Percentiles rank a stretch among this genome's conserved stretches.
phyloP scores from a whole-genome alignment of 1,140 invertebrate species.

The Drosophila arizonae region DNA sequence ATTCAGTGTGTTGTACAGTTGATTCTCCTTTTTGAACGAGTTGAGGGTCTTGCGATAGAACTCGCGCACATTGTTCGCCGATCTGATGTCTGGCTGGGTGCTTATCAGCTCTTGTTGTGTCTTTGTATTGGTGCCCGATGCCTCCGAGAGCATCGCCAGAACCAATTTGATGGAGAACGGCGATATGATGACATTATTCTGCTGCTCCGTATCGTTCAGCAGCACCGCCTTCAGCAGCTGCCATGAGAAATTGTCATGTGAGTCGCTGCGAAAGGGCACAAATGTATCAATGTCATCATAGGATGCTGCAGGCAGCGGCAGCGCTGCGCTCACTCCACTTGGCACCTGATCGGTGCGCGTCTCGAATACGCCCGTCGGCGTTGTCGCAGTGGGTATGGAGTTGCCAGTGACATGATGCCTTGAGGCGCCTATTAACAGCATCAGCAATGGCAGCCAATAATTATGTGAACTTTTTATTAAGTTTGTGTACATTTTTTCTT shows the following conservation, averaged over 20 bases:
- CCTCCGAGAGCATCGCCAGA: conserved; percentile 89
- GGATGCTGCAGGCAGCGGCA: conserved; percentile 12
- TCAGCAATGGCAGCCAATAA: conserved; percentile 30
- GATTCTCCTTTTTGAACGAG: conserved; percentile 83
- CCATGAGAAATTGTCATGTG: conserved; percentile 86
- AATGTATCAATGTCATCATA: conserved; percentile 84
- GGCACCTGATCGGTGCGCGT: conserved; percentile 60
- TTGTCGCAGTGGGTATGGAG: conserved; percentile 60
- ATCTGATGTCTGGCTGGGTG: conserved; percentile 83
- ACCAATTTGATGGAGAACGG: conserved; percentile 91
- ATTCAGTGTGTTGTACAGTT: conserved; percentile 68
- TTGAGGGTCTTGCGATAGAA: conserved; percentile 84
- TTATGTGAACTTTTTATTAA: conserved; percentile 44
- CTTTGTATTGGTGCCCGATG: conserved; percentile 86
- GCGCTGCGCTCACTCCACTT: background rate
- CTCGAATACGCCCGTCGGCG: conserved; percentile 68
- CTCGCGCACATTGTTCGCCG: conserved; percentile 82
- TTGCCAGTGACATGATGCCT: conserved; percentile 40
- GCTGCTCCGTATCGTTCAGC: conserved; percentile 83
- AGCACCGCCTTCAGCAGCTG: conserved; percentile 84
- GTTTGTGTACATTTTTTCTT: conserved; percentile 45
- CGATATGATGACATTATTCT: conserved; percentile 87
- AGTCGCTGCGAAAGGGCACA: conserved; percentile 84
- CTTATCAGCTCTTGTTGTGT: conserved; percentile 85
- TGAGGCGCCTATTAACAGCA: conserved; percentile 38